phyloP scores from a whole-genome alignment of 2,797 vertebrate genomes.

The Setipinna tenuifilis region DNA sequence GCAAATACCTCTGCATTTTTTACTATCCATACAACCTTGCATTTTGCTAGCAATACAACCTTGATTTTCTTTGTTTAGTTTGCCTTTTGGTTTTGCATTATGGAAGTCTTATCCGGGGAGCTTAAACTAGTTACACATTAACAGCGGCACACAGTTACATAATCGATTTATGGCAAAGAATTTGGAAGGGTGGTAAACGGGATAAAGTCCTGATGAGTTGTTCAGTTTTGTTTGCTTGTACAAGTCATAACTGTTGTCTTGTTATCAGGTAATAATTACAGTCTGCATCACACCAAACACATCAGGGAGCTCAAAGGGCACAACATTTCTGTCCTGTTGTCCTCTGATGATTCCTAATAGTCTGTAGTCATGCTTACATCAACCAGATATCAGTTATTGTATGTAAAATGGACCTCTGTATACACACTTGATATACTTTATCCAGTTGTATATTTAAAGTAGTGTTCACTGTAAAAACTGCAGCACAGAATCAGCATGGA shows the following conservation, averaged over 20 bases:
- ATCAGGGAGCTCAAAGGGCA: background rate
- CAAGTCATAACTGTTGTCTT: background rate
- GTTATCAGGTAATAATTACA: background rate
- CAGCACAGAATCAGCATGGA: too few relatives aligned
- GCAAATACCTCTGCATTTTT: too few relatives aligned
- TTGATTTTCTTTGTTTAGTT: background rate
- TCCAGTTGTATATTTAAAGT: background rate
- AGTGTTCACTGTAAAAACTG: too few relatives aligned
- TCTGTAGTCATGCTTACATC: background rate
- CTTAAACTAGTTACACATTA: constrained; percentile 58
- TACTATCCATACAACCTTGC: too few relatives aligned
- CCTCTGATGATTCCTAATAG: background rate
- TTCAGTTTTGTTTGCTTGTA: background rate
- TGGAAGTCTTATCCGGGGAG: background rate
- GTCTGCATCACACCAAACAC: background rate
- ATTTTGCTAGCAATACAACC: background rate
- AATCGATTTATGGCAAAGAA: constrained; percentile 43
- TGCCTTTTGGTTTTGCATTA: background rate
- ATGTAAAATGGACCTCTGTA: background rate
- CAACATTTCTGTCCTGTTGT: background rate
- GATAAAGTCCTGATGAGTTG: constrained; percentile 25
- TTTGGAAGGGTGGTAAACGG: background rate
- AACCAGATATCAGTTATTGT: background rate
- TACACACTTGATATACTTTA: background rate
- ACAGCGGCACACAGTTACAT: constrained; percentile 52